These are phyloP conservation scores for Pampus argenteus DNA, from an alignment of 2,797 vertebrate species.

Conservation along the genomic window DNA sequence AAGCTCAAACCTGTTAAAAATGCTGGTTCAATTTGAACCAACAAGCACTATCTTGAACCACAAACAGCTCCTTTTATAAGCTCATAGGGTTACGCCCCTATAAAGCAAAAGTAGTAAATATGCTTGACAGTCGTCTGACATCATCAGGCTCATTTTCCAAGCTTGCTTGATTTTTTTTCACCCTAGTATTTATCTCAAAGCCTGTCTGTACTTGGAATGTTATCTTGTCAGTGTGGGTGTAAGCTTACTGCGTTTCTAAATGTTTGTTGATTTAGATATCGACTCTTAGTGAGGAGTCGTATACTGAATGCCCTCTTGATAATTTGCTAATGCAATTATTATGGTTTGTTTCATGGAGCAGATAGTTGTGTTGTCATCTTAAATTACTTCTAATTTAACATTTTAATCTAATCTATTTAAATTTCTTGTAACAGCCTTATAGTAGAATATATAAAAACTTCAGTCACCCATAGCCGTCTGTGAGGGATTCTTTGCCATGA, in stretches of 20 bases:
- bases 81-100: conserved; percentile 25
- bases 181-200: conserved; percentile 26
- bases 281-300: conserved; percentile 15
- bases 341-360: conserved; percentile 11
- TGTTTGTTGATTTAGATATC: conserved; percentile 18
- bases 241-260: conserved; percentile 31
- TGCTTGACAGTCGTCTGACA: conserved; percentile 36
- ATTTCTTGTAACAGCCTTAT: conserved; percentile 38
- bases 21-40: conserved; percentile 26
- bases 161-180: conserved; percentile 12
- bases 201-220: conserved; percentile 39
- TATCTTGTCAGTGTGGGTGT: conserved; percentile 45
- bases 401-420: conserved; percentile 35
- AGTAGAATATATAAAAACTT: conserved; percentile 52
- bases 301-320: conserved; percentile 18
- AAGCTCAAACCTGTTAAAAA: conserved; percentile 28
- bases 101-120: conserved; percentile 47
- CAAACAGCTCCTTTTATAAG: conserved; percentile 39
- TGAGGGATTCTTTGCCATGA: conserved; percentile 48
- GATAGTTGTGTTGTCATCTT: conserved; percentile 40
- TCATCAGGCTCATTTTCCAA: conserved; percentile 30
- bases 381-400: conserved; percentile 7
- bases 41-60: conserved; percentile 27
- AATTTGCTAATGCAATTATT: conserved; percentile 15
- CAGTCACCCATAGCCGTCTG: conserved; percentile 50